These are phyloP conservation scores for Chaetogeoica ovagalla DNA, from an alignment of 2,888 invertebrate genomes.

Conservation along the genomic window DNA sequence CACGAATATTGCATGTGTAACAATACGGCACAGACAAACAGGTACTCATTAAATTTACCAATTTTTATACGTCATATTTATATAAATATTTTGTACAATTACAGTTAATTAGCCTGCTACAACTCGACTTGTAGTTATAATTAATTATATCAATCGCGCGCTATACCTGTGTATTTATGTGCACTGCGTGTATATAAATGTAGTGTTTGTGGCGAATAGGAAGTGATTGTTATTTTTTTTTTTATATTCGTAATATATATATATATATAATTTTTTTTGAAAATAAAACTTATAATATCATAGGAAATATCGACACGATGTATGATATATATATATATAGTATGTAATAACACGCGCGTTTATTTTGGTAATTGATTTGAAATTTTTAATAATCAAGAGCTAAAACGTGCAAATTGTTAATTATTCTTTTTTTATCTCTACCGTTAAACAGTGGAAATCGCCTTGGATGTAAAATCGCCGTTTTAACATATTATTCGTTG, in stretches of 20 bases:
- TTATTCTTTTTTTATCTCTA: constrained; percentile 18
- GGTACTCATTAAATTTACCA: neutral
- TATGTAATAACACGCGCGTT: too few relatives aligned
- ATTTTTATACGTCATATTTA: neutral
- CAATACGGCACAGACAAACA: neutral
- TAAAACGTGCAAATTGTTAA: constrained; percentile 34
- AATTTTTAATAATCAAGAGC: neutral
- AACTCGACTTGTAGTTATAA: neutral
- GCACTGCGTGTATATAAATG: neutral
- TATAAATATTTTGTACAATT: constrained; percentile 7
- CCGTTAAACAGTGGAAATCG: constrained; percentile 12
- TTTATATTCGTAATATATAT: too few relatives aligned
- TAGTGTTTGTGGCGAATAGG: neutral
- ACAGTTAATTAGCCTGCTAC: constrained; percentile 27
- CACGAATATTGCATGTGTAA: neutral
- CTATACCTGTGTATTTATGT: neutral
- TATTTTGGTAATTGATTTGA: constrained; percentile 12
- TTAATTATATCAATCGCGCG: neutral
- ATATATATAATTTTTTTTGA: too few relatives aligned
- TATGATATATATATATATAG: too few relatives aligned
- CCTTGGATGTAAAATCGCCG: constrained; percentile 18
- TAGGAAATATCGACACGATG: too few relatives aligned
- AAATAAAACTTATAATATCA: too few relatives aligned
- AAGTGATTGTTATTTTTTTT: too few relatives aligned
- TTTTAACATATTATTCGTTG: too few relatives aligned